Evolutionary conservation across 2,888 invertebrate genomes (phyloP), one percentile per base, ranked within the genome.

Genomic region (Acrobasis consociella): DNA sequence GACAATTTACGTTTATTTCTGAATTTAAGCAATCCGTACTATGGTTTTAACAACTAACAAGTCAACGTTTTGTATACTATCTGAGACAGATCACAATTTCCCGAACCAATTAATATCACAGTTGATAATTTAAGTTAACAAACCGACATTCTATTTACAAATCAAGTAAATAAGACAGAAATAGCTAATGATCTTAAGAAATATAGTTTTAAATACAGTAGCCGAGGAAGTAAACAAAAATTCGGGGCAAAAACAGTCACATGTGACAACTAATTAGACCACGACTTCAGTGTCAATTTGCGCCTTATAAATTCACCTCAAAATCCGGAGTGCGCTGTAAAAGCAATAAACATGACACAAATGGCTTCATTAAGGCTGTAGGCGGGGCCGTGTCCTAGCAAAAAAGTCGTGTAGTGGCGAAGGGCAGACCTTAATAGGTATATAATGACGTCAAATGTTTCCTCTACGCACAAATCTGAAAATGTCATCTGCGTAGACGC

Each of bases 271-370:
- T 85, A 88, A 89, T 88, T 90, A 87, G 72, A 69, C 82, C 75
- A 83, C 77, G 81, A 82, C 82, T 85, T 80, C 81, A 77, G 83
- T 84, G 89, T 88, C 90, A 89, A 89, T 91, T 91, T 87, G 81
- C 86, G 84, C 85, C 81, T 83, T 86, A 80, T 91, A 91, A 91
- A 90, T 91, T 86, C 80, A 78, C 81, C 78, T 82, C 85, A 83
- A 89, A 90, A 89, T 87, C 89, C 85, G 74, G 81, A 81, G 87
- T 85, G 82, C 84, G 83, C 83, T 86, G 83, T 91, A 87, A 92
- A 88, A 84, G 89, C 84, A 87, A 91, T 91, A 91, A 91, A 91
- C 82, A 83, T 90, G 91, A 91, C 91, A 82, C 76, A 88, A 92
- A 92, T 85, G 85, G 84, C 87, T 91, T 91, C 91, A 92, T 91